phyloP scores from a whole-genome alignment of 2,113 vertebrate species.

The Oncorhynchus gorbuscha region DNA sequence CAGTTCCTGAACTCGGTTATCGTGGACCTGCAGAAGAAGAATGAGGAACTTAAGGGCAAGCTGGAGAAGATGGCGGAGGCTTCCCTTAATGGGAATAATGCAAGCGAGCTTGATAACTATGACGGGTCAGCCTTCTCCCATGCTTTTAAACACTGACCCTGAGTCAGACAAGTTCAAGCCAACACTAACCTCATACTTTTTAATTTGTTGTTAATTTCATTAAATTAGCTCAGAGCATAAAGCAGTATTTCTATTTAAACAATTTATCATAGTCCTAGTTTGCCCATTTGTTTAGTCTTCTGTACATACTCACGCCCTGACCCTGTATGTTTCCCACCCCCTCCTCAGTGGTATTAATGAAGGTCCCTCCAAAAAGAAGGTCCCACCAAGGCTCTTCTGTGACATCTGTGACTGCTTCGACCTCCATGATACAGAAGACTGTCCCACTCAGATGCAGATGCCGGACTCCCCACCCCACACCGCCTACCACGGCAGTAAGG shows the following conservation, averaged over 20 bases:
- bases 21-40: conserved; percentile 91
- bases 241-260: neutral
- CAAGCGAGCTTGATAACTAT: conserved; percentile 81
- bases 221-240: neutral
- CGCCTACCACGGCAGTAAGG: conserved; percentile 86
- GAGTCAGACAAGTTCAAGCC: too few relatives aligned
- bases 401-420: conserved; percentile 99
- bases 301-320: neutral
- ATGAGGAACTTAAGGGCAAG: conserved; percentile 85
- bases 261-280: neutral
- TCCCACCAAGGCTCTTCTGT: conserved; percentile 89
- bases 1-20: conserved; percentile 97
- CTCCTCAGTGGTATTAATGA: conserved; percentile 52
- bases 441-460: conserved; percentile 89
- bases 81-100: conserved; percentile 88
- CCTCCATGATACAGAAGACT: conserved; percentile 95
- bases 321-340: neutral
- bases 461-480: conserved; percentile 89
- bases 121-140: conserved; percentile 72
- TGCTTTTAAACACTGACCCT: neutral
- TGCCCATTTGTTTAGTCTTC: neutral
- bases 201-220: neutral
- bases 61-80: conserved; percentile 91
- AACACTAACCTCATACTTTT: neutral
- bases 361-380: conserved; percentile 82